phyloP scores from a whole-genome alignment of 1,140 invertebrate species.

The Euwallacea similis region DNA sequence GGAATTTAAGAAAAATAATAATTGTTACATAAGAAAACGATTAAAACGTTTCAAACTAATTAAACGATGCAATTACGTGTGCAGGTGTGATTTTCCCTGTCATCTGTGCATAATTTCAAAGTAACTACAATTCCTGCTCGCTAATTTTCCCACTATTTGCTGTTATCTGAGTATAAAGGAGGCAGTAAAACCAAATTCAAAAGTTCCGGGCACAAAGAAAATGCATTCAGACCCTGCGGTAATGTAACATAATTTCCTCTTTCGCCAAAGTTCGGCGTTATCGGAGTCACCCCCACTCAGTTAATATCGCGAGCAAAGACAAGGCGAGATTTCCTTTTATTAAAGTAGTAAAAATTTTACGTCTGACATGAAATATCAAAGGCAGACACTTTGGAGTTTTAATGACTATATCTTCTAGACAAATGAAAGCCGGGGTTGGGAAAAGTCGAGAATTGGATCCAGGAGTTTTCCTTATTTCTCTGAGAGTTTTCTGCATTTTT shows the following conservation, averaged over 20 bases:
- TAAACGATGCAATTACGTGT: neutral
- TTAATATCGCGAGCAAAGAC: constrained; percentile 22
- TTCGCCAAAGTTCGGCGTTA: constrained; percentile 22
- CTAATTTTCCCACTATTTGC: constrained; percentile 16
- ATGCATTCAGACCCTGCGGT: constrained; percentile 24
- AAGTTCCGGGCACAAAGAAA: constrained; percentile 24
- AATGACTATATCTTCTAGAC: constrained; percentile 6
- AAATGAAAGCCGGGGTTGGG: neutral
- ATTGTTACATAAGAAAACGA: no score
- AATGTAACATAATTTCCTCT: constrained; percentile 28
- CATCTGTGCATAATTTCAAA: constrained; percentile 7
- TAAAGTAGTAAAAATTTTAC: constrained; percentile 19
- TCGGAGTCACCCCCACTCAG: constrained; percentile 8
- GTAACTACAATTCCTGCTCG: constrained; percentile 9
- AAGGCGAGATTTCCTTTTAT: constrained; percentile 19
- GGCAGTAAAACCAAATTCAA: constrained; percentile 23
- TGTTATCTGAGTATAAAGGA: constrained; percentile 25
- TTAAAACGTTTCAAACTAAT: neutral
- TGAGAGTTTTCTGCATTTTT: no score
- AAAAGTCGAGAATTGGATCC: no score
- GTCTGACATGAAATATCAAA: constrained; percentile 13
- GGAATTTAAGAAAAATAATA: no score
- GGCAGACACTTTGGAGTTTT: neutral
- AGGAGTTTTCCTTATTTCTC: no score
- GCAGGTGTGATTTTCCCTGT: constrained; percentile 6